Percentiles rank a stretch among this genome's conserved stretches.
These are phyloP conservation scores for Dunckerocampus dactyliophorus DNA, from an alignment of 2,113 vertebrate genomes.

Conservation along the genomic window DNA sequence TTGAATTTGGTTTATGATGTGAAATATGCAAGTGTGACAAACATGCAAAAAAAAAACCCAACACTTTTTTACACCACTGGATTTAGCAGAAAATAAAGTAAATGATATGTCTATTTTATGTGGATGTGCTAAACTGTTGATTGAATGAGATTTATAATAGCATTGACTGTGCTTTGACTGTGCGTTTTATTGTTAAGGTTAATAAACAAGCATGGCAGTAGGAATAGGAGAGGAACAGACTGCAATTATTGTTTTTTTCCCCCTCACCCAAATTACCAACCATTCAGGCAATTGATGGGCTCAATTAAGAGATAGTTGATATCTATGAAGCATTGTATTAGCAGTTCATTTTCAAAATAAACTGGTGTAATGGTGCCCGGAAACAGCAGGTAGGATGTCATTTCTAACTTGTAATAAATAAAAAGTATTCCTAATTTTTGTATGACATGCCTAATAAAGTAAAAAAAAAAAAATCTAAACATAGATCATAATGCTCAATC, in stretches of 20 bases:
- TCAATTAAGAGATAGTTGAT: slow-evolving; percentile 8
- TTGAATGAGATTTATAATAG: slow-evolving; percentile 19
- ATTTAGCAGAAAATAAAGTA: background rate
- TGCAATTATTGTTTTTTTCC: slow-evolving; percentile 4
- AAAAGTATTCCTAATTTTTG: background rate
- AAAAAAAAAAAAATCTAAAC: too few relatives aligned
- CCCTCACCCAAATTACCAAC: background rate
- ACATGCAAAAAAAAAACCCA: too few relatives aligned
- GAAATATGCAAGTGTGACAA: too few relatives aligned
- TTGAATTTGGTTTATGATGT: too few relatives aligned
- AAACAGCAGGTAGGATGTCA: background rate
- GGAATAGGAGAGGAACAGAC: background rate
- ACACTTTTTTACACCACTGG: too few relatives aligned
- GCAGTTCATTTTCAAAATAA: background rate
- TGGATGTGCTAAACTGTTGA: slow-evolving; percentile 1
- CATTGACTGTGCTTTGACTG: slow-evolving; percentile 13
- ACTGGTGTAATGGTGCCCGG: too few relatives aligned
- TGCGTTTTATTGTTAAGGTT: slow-evolving; percentile 13
- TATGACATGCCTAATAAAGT: too few relatives aligned
- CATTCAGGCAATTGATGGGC: background rate
- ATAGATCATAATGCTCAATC: too few relatives aligned
- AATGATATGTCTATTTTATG: too few relatives aligned
- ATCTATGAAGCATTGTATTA: background rate
- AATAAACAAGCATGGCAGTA: slow-evolving; percentile 15
- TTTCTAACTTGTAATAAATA: background rate